Conservation (phyloP, 30 jellyfish, hydroid and myxozoan species). For the Turritopsis rubra region DNA sequence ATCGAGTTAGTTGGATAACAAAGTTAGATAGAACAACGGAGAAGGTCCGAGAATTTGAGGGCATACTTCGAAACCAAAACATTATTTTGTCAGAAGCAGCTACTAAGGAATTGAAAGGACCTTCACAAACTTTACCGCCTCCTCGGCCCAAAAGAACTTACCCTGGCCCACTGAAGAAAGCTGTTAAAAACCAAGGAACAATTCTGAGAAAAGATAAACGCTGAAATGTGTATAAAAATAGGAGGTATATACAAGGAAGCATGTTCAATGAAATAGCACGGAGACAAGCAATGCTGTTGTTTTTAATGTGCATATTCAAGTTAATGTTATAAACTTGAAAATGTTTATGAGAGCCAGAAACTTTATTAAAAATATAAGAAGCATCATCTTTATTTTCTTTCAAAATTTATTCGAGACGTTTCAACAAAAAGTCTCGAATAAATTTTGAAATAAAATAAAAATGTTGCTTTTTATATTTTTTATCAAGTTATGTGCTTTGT, state of each 20-base stretch:
- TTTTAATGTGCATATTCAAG: too few species aligned
- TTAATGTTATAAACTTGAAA: too few species aligned
- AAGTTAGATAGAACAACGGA: conserved; percentile 24
- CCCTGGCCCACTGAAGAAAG: background rate
- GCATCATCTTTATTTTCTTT: too few species aligned
- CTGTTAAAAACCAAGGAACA: conserved; percentile 18
- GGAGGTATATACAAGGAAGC: background rate
- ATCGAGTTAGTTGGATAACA: conserved; percentile 60
- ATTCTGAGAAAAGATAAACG: conserved; percentile 22
- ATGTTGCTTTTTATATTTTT: too few species aligned
- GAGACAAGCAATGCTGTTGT: background rate
- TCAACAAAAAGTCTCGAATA: too few species aligned
- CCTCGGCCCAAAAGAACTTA: conserved; percentile 20
- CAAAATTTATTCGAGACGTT: too few species aligned
- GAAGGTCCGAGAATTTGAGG: conserved; percentile 33
- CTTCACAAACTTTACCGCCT: conserved; percentile 36
- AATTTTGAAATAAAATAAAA: too few species aligned
- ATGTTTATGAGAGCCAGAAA: too few species aligned
- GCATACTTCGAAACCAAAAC: conserved; percentile 22
- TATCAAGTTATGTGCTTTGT: too few species aligned
- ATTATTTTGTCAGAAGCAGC: conserved; percentile 32
- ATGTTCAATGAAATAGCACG: background rate
- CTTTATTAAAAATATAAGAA: too few species aligned
- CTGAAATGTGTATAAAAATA: background rate
- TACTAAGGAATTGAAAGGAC: conserved; percentile 18